Evolutionary conservation across 2,113 vertebrate genomes (phyloP), one percentile per base, ranked within the genome.

Genomic region (Glareola pratincola): DNA sequence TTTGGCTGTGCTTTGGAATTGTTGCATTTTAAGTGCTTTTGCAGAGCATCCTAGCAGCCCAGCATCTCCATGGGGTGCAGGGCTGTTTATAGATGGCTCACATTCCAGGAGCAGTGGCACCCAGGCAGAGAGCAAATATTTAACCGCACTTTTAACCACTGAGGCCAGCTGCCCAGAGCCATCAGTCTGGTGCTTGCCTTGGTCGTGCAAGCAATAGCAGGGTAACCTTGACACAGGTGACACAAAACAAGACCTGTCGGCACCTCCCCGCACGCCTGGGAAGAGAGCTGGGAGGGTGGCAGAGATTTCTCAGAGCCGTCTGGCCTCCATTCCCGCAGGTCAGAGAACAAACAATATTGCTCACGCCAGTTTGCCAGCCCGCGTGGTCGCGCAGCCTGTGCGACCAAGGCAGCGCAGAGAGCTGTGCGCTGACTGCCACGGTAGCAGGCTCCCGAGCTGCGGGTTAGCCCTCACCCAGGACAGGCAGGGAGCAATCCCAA

Each of bases 61-160:
- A 56, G 84, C 39, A 34, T 79, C 92, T 92, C 92, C 5, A 2
- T 78, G 57, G 91, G 57, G 51, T 77, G 64, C 41, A 77, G 37
- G 66, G 67, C 57, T 91, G 85, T 79, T 93, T 68, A 62, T 83
- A 76, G 71, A 92, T 60, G 54, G 85, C 71, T 90, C 41, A 11
- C 2, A 2, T 78, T 95, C 87, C 59, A 67, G 78, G 53, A 93
- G 50, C 23, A 0, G 32, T 68, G 54, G 90, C 94, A 94, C 66
- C 54, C 71, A 77, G 85, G 72, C 88, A 60, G 53, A 93, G 57
- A 90, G 88, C 95, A 95, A 83, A 93, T 96, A 96, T 84, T 94
- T 96, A 90, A 92, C 90, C 93, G 72, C 82, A 36, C 72, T 90
- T 96, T n/a, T 45, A 90, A 73, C 78, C 85, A 50, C 36, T 26